Percentiles rank a stretch among this genome's conserved stretches.
phyloP scores from a whole-genome alignment of 2,797 vertebrate species.

The Rhynchotus rufescens region DNA sequence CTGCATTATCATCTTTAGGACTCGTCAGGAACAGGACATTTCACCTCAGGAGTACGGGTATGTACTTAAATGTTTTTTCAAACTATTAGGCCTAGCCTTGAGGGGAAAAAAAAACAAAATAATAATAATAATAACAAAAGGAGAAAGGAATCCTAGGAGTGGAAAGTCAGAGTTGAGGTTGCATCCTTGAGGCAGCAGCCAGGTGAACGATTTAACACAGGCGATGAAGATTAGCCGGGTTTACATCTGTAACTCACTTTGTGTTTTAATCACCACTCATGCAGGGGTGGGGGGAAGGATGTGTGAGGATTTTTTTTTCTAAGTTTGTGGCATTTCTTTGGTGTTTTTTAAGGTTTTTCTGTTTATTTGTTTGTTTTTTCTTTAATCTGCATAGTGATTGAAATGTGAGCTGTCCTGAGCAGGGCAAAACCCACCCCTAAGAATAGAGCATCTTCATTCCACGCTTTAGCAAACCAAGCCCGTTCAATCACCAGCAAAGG shows the following conservation, averaged over 20 bases:
- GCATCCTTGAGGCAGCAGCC: neutral
- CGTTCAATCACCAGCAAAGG: neutral
- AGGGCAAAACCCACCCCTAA: slow-evolving; percentile 14
- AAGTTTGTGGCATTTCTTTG: neutral
- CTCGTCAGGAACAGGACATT: slow-evolving; percentile 87
- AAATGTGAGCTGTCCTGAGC: neutral
- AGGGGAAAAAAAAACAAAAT: slow-evolving; percentile 27
- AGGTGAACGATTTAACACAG: neutral
- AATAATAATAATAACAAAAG: no score
- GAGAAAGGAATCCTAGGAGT: slow-evolving; percentile 25
- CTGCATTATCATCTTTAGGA: slow-evolving; percentile 88
- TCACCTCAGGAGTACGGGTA: slow-evolving; percentile 88
- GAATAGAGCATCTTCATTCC: slow-evolving; percentile 8
- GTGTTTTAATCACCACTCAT: neutral
- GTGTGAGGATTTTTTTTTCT: neutral
- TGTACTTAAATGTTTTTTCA: slow-evolving; percentile 82
- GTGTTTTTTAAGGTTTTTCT: neutral
- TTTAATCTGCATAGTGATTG: neutral
- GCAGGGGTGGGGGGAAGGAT: neutral
- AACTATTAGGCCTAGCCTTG: slow-evolving; percentile 78
- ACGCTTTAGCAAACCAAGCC: neutral
- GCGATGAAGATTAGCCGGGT: neutral
- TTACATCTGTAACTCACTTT: neutral
- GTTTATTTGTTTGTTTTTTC: neutral
- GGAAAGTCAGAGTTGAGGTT: neutral